These are phyloP conservation scores for Otolemur crassicaudatus DNA, from an alignment of 2,797 vertebrate species.

Conservation along the genomic window DNA sequence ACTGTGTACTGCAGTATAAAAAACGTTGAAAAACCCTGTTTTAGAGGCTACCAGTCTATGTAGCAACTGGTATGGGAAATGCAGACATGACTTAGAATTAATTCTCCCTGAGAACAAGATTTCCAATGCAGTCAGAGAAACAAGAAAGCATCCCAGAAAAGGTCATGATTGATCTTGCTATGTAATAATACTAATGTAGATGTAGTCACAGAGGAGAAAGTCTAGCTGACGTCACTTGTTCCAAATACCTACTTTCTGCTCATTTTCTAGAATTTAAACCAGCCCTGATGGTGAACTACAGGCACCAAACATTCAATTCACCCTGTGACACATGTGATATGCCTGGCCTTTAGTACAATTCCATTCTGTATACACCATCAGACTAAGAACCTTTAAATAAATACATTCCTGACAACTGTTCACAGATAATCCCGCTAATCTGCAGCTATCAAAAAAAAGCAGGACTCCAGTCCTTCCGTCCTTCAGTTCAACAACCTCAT, in stretches of 20 bases:
- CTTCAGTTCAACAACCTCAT: background rate
- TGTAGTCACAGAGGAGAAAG: background rate
- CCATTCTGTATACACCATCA: background rate
- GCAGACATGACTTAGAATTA: background rate
- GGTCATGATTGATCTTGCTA: background rate
- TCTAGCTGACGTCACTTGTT: background rate
- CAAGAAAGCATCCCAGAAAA: background rate
- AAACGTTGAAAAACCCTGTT: too few species aligned
- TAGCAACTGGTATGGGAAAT: background rate
- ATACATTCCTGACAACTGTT: constrained; percentile 52
- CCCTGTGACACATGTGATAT: background rate
- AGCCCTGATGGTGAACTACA: background rate
- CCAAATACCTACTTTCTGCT: background rate
- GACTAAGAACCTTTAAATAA: constrained; percentile 57
- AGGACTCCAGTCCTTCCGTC: background rate
- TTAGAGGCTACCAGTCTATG: background rate
- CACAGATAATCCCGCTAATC: constrained; percentile 55
- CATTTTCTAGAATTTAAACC: constrained; percentile 20
- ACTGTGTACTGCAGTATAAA: too few species aligned
- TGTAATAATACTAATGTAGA: background rate
- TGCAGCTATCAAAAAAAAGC: background rate
- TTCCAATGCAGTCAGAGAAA: background rate
- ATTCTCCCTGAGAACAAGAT: background rate
- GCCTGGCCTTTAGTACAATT: background rate
- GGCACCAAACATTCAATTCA: background rate